phyloP scores from a whole-genome alignment of 2,888 invertebrate species.

The Amphimallon solstitiale region DNA sequence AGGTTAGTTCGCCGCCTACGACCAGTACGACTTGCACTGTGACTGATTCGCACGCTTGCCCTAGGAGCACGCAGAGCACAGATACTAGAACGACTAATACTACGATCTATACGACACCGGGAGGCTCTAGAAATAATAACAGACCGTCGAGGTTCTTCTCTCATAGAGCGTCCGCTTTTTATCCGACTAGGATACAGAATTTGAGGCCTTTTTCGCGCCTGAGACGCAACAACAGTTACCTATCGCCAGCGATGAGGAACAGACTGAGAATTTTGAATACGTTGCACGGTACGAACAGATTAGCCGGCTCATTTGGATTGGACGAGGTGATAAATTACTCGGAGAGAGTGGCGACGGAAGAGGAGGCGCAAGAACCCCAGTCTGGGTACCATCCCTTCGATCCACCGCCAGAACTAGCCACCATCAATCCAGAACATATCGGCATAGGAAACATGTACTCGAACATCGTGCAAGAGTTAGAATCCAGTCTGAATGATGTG shows the following conservation, averaged over 20 bases:
- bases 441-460: slow-evolving; percentile 59
- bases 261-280: slow-evolving; percentile 35
- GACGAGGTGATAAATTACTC: slow-evolving; percentile 61
- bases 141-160: slow-evolving; percentile 50
- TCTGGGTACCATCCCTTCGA: slow-evolving; percentile 52
- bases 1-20: not conserved
- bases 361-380: slow-evolving; percentile 47
- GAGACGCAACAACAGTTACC: slow-evolving; percentile 29
- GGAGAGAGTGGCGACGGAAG: slow-evolving; percentile 56
- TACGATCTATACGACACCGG: slow-evolving; percentile 49
- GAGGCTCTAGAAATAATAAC: slow-evolving; percentile 42
- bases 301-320: slow-evolving; percentile 47
- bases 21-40: slow-evolving; percentile 14
- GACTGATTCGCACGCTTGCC: slow-evolving; percentile 33
- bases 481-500: slow-evolving; percentile 58
- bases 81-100: slow-evolving; percentile 48
- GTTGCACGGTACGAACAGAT: slow-evolving; percentile 11
- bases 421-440: slow-evolving; percentile 54
- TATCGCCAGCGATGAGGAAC: slow-evolving; percentile 38
- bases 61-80: slow-evolving; percentile 41
- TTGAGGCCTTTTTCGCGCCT: slow-evolving; percentile 46
- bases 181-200: slow-evolving; percentile 56
- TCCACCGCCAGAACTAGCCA: slow-evolving; percentile 51
- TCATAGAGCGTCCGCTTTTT: slow-evolving; percentile 57
- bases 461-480: slow-evolving; percentile 60